Evolutionary conservation across 2,797 vertebrate genomes (phyloP), one percentile per base, ranked within the genome.

Genomic region (Danio kyathit): DNA sequence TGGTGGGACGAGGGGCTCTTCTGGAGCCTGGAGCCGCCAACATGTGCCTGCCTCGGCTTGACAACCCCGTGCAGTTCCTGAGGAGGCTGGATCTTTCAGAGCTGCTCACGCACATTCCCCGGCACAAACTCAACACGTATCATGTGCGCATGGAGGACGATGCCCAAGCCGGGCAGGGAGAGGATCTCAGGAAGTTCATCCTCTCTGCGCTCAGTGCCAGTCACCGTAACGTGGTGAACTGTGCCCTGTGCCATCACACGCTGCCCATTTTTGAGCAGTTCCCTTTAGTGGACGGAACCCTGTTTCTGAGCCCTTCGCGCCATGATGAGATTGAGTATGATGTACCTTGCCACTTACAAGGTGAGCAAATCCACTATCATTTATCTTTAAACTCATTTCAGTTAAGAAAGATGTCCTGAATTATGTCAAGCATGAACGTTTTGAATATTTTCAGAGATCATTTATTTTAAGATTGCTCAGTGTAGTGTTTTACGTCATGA

Each of bases 61-160:
- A 91, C 38, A 90, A 91, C 82, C 96, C 97, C 0, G 97, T 99
- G 82, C 97, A 99, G 91, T 99, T 99, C 89, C 91, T 99, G 83
- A 93, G 97, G 87, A 95, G 98, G 92, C 95, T 99, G 80, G 98
- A 99, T 93, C 96, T 99, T 7, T 97, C 97, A 0, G 98, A 99
- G 92, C 96, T 99, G 80, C 96, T 99, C 71, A 91, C 97, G 17
- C 97, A 99, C 90, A 92, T 99, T 88, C 97, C 98, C 11, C 94
- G 97, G 79, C 98, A 99, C 79, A 99, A 99, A 88, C 89, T 99
- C 88, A 99, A 99, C 95, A 98, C 98, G 79, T 99, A 99, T 90
- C 98, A 99, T 0, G 98, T 99, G 73, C 95, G 97, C 71, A 98
- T 99, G 98, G 98, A 99, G 92, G 98, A 99, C 0, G 98, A 99